These are phyloP conservation scores for Ctenopoma multispine DNA, from an alignment of 2,797 vertebrate genomes.

Conservation along the genomic window DNA sequence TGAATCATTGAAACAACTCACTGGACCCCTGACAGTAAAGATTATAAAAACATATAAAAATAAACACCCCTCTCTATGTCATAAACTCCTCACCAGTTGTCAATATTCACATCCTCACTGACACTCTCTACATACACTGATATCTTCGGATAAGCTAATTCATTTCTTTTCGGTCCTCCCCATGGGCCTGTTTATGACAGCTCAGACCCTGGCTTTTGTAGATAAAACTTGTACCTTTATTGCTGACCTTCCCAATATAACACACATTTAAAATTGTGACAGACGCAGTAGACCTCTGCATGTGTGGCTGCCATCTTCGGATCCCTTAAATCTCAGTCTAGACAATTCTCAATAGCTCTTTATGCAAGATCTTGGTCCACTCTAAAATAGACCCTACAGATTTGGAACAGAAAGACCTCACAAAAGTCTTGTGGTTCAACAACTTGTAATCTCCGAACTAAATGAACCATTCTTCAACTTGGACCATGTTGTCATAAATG, in stretches of 20 bases:
- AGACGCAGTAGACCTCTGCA: background rate
- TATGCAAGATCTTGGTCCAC: background rate
- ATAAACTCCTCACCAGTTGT: conserved; percentile 2
- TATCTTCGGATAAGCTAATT: background rate
- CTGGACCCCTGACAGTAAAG: background rate
- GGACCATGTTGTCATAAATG: background rate
- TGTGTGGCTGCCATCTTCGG: background rate
- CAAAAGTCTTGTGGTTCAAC: background rate
- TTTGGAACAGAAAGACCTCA: background rate
- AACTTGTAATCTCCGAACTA: background rate
- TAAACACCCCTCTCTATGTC: background rate
- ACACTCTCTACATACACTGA: background rate
- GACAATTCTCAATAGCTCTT: background rate
- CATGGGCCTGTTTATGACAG: background rate
- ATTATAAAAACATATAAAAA: conserved; percentile 6
- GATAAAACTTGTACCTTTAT: background rate
- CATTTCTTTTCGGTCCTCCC: background rate
- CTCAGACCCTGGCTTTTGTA: conserved; percentile 1
- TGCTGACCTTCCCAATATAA: background rate
- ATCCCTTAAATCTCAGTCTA: background rate
- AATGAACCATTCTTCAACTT: background rate
- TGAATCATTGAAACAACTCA: background rate
- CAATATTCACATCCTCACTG: background rate
- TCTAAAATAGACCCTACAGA: background rate
- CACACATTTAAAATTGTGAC: background rate